A percentile compares a stretch with the other conserved stretches of the same genome.
Evolutionary conservation across 2,113 vertebrate species (phyloP).

Genomic region (Tetraodon nigroviridis): DNA sequence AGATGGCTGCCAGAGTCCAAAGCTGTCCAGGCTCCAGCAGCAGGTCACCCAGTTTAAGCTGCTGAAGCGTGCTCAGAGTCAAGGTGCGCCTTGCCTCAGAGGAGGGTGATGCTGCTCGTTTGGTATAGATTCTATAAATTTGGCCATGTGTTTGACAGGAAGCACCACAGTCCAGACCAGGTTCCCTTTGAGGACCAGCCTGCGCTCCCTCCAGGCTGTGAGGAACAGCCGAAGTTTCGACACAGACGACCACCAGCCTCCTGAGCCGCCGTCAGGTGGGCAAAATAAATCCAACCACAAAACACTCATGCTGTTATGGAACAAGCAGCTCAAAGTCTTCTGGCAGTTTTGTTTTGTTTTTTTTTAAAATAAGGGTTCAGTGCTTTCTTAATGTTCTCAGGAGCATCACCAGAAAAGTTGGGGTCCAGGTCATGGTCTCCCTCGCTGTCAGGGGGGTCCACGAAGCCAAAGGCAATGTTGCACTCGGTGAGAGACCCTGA

Average conservation of each 20-base stretch:
- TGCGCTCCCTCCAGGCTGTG: conserved; percentile 65
- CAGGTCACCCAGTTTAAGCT: conserved; percentile 75
- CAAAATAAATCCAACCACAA: not conserved
- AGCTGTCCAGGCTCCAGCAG: conserved; percentile 60
- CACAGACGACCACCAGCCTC: conserved; percentile 2
- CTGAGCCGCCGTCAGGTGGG: conserved; percentile 40
- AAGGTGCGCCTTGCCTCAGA: conserved; percentile 58
- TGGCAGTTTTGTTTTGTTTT: not conserved
- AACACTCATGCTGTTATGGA: not conserved
- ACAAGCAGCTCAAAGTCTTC: not conserved
- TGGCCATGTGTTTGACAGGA: conserved; percentile 1
- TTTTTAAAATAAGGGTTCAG: not conserved
- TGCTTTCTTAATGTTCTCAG: conserved; percentile 13
- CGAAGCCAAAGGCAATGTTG: not conserved
- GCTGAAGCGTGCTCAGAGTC: conserved; percentile 72
- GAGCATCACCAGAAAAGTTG: conserved; percentile 9
- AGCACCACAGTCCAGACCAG: conserved; percentile 22
- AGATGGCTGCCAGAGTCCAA: conserved; percentile 41
- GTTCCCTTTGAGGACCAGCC: conserved; percentile 55
- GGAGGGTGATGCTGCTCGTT: too few species aligned
- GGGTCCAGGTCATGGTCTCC: conserved; percentile 7
- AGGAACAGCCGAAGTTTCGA: conserved; percentile 62
- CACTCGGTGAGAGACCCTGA: conserved; percentile 11
- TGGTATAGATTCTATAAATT: not conserved
- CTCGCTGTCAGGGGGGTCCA: conserved; percentile 6